phyloP scores from a whole-genome alignment of 2,113 vertebrate genomes.

The Theropithecus gelada region DNA sequence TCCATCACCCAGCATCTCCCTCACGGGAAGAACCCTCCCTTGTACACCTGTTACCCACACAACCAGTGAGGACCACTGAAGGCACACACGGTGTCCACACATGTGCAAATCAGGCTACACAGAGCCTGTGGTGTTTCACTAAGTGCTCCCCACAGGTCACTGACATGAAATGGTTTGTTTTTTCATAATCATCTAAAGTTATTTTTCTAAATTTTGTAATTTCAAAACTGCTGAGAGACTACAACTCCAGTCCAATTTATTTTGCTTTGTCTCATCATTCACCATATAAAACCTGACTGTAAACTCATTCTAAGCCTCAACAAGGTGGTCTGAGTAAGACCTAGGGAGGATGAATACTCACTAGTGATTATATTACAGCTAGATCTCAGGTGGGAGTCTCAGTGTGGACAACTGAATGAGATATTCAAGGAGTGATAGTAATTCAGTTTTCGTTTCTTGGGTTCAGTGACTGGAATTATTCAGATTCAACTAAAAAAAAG shows the following conservation, averaged over 20 bases:
- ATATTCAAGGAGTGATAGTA: neutral
- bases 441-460: neutral
- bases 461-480: neutral
- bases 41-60: constrained; percentile 32
- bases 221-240: constrained; percentile 74
- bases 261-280: constrained; percentile 46
- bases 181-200: constrained; percentile 63
- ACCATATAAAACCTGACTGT: constrained; percentile 62
- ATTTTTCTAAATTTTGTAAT: constrained; percentile 60
- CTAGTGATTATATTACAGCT: too few species aligned
- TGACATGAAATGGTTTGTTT: constrained; percentile 66
- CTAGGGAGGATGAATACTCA: neutral
- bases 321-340: constrained; percentile 55
- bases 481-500: constrained; percentile 5
- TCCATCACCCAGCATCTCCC: constrained; percentile 58
- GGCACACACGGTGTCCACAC: constrained; percentile 48
- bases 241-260: constrained; percentile 31
- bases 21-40: constrained; percentile 51
- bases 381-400: neutral
- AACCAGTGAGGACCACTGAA: constrained; percentile 22
- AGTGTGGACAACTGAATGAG: neutral
- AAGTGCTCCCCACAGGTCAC: constrained; percentile 71
- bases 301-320: constrained; percentile 72
- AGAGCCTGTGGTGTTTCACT: constrained; percentile 55
- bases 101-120: constrained; percentile 56